Evolutionary conservation across 2,888 invertebrate genomes (phyloP).

Genomic region (Meganola albula): DNA sequence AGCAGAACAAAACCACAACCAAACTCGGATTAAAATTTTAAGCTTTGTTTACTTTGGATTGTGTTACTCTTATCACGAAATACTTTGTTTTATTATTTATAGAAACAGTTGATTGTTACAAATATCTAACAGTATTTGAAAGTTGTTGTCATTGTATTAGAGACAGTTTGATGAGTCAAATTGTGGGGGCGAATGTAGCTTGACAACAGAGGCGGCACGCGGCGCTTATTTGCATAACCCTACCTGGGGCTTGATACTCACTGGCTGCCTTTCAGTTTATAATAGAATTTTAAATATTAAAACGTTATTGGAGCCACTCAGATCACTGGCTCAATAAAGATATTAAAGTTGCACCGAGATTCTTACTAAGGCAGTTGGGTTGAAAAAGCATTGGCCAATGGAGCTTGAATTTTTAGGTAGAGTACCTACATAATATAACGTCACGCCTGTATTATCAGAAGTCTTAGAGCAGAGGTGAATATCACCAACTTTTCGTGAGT

Average conservation of each 20-base stretch:
- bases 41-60: constrained; percentile 11
- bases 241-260: constrained; percentile 30
- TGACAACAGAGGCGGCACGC: no score
- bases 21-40: constrained; percentile 9
- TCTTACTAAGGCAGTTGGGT: constrained; percentile 16
- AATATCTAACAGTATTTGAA: constrained; percentile 1
- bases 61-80: no score
- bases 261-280: constrained; percentile 32
- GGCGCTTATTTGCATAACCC: constrained; percentile 43
- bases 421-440: constrained; percentile 14
- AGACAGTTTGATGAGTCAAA: constrained; percentile 36
- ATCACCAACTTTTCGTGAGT: no score
- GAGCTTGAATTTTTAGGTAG: constrained; percentile 12
- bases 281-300: constrained; percentile 35
- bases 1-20: constrained; percentile 5
- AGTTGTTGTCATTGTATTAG: constrained; percentile 23
- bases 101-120: no score
- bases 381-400: constrained; percentile 19
- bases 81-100: no score
- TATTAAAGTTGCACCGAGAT: constrained; percentile 25
- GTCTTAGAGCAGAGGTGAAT: no score
- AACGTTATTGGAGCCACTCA: constrained; percentile 27
- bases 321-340: constrained; percentile 31
- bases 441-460: no score
- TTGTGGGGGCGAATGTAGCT: constrained; percentile 29